phyloP scores from a whole-genome alignment of 2,113 vertebrate species.

The Atlantisia rogersi region DNA sequence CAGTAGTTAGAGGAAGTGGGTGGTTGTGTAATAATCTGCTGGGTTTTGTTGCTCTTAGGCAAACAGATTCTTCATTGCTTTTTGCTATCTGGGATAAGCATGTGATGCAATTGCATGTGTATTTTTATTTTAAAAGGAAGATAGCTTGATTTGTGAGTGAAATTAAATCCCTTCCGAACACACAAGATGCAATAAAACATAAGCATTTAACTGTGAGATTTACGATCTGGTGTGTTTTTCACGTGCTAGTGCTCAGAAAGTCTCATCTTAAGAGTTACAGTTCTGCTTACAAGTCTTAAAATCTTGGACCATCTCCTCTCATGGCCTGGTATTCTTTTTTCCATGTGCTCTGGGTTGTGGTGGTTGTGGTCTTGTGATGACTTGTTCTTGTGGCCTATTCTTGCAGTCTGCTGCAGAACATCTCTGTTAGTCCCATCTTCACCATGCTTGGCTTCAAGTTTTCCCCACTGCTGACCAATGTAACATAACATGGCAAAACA shows the following conservation, averaged over 20 bases:
- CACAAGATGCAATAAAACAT: neutral
- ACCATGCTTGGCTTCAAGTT: neutral
- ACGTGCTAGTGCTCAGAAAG: neutral
- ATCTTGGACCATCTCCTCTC: neutral
- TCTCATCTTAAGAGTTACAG: neutral
- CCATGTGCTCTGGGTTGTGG: neutral
- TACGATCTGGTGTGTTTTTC: neutral
- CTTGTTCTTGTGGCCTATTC: neutral
- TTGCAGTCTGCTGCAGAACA: neutral
- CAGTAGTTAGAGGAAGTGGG: neutral
- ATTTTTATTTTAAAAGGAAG: neutral
- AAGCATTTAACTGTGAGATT: neutral
- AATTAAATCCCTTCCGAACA: neutral
- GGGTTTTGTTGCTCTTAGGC: neutral
- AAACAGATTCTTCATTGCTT: neutral
- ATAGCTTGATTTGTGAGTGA: neutral
- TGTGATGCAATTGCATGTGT: neutral
- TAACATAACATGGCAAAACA: neutral
- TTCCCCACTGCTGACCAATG: neutral
- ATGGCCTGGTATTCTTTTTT: neutral
- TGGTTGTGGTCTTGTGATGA: neutral
- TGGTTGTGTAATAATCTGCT: neutral
- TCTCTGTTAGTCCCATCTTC: neutral
- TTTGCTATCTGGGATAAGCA: neutral
- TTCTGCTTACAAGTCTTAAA: neutral